Percentiles rank a stretch among this genome's conserved stretches.
Evolutionary conservation across 2,113 vertebrate species (phyloP).

Genomic region (Microtus montanus): DNA sequence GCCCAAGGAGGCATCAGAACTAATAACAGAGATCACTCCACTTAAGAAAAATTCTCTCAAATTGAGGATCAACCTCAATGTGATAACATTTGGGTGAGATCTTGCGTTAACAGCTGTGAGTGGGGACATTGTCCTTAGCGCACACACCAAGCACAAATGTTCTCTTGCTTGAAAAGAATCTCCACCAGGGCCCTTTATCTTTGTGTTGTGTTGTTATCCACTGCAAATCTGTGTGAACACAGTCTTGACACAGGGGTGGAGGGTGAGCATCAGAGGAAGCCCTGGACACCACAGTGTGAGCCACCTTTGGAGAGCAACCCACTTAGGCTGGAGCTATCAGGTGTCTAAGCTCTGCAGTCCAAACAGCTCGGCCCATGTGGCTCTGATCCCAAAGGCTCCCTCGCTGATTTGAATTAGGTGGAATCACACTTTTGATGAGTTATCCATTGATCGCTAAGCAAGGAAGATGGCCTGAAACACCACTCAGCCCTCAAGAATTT

Average conservation of each 20-base stretch:
- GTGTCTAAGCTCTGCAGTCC: slow-evolving; percentile 54
- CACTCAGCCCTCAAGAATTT: slow-evolving; percentile 77
- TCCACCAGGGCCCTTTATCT: background rate
- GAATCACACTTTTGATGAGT: slow-evolving; percentile 79
- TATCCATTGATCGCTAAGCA: slow-evolving; percentile 73
- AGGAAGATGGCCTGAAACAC: slow-evolving; percentile 78
- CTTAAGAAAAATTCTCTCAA: background rate
- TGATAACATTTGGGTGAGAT: background rate
- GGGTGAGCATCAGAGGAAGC: background rate
- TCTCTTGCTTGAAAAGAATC: slow-evolving; percentile 8
- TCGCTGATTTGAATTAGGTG: slow-evolving; percentile 84
- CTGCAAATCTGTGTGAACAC: background rate
- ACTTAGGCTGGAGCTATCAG: slow-evolving; percentile 70
- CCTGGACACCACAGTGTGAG: background rate
- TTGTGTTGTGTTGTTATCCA: background rate
- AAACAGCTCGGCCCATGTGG: slow-evolving; percentile 78
- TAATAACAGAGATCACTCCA: background rate
- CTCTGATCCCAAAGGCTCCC: slow-evolving; percentile 71
- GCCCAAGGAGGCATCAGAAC: background rate
- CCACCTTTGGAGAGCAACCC: slow-evolving; percentile 71
- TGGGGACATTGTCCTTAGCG: background rate
- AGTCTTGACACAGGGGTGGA: background rate
- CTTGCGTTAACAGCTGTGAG: background rate
- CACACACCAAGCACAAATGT: background rate
- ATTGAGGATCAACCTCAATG: background rate